Percentiles rank a stretch among this genome's conserved stretches.
phyloP scores from a whole-genome alignment of 92 coral and sea anemone genomes.

The Isaurus tuberculatus region DNA sequence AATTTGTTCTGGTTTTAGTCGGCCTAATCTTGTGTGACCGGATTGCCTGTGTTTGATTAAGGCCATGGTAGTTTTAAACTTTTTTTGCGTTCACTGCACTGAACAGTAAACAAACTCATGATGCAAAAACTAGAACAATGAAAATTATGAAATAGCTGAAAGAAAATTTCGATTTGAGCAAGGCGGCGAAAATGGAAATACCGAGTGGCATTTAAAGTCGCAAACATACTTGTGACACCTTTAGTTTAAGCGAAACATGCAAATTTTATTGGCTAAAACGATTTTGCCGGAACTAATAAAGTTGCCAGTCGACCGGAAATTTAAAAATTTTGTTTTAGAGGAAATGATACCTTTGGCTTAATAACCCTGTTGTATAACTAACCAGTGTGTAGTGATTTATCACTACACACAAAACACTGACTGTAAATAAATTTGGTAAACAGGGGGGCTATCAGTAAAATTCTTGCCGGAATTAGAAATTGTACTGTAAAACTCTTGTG shows the following conservation, averaged over 20 bases:
- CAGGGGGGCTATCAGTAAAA: too few species aligned
- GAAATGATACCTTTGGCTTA: neutral
- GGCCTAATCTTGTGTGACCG: neutral
- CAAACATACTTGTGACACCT: neutral
- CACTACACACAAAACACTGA: too few species aligned
- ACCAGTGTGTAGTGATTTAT: too few species aligned
- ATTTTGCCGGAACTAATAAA: too few species aligned
- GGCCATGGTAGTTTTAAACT: neutral
- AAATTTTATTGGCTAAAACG: neutral
- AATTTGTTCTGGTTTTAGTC: neutral
- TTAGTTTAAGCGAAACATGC: neutral
- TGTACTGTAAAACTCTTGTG: too few species aligned
- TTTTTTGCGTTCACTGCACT: neutral
- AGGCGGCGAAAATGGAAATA: neutral
- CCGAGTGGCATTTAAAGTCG: neutral
- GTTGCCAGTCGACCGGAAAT: too few species aligned
- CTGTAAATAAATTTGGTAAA: too few species aligned
- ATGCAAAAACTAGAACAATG: neutral
- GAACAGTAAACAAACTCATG: neutral
- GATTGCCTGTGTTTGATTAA: neutral
- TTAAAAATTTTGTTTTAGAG: neutral
- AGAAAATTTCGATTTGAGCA: neutral
- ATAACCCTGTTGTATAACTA: too few species aligned
- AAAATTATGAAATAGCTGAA: conserved; percentile 1
- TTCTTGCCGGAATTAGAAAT: too few species aligned